Percentiles rank a stretch among this genome's conserved stretches.
Conservation (phyloP, 2,113 vertebrate genomes). For the Daphoenositta chrysoptera region DNA sequence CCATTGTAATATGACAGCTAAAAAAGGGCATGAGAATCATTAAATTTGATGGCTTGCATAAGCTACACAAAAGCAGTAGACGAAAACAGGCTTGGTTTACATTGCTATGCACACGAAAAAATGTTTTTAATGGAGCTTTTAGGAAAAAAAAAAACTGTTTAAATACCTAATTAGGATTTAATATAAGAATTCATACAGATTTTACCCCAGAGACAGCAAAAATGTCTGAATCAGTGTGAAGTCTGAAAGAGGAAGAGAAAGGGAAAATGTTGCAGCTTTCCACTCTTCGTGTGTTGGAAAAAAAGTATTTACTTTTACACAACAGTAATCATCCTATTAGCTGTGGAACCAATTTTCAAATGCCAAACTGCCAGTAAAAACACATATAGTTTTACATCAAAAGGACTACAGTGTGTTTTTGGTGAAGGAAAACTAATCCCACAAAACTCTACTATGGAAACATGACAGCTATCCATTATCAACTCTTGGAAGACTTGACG, state of each 20-base stretch:
- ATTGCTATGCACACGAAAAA: not conserved
- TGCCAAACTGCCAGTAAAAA: not conserved
- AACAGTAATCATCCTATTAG: not conserved
- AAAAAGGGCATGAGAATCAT: slow-evolving; percentile 16
- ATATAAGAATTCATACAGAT: not conserved
- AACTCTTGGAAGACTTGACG: not conserved
- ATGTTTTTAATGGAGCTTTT: not conserved
- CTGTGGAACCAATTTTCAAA: not conserved
- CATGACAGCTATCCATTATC: not conserved
- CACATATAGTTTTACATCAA: not conserved
- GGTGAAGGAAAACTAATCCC: not conserved
- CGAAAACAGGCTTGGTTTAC: slow-evolving; percentile 6
- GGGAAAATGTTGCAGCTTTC: not conserved
- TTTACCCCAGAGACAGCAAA: not conserved
- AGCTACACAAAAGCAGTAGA: not conserved
- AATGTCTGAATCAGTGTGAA: not conserved
- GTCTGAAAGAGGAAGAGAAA: not conserved
- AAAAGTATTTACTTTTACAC: not conserved
- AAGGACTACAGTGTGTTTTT: not conserved
- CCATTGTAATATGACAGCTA: not conserved
- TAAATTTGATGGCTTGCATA: slow-evolving; percentile 52
- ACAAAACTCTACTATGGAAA: not conserved
- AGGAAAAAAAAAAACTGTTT: not conserved
- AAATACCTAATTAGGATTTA: slow-evolving; percentile 27
- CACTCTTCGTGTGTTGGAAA: accelerated